These are phyloP conservation scores for Catocala nupta DNA, from an alignment of 2,888 invertebrate species.

Conservation along the genomic window DNA sequence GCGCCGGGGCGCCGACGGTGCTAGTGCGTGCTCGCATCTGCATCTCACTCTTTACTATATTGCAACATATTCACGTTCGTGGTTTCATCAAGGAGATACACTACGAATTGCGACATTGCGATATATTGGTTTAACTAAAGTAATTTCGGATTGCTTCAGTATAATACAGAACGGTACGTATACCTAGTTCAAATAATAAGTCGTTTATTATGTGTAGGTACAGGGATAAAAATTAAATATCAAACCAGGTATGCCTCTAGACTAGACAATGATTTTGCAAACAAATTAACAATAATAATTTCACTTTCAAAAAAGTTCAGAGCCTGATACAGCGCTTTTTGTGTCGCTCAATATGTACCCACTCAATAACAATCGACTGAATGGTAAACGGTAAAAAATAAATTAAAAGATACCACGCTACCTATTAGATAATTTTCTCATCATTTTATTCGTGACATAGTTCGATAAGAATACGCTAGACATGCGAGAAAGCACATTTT, in stretches of 20 bases:
- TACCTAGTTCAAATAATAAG: background rate
- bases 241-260: too few relatives aligned
- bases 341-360: too few relatives aligned
- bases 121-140: constrained; percentile 47
- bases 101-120: constrained; percentile 47
- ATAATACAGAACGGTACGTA: constrained; percentile 49
- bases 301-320: too few relatives aligned
- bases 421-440: constrained; percentile 2
- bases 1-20: constrained; percentile 34
- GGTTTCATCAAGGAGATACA: constrained; percentile 57
- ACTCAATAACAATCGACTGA: too few relatives aligned
- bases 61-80: constrained; percentile 68
- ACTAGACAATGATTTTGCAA: too few relatives aligned
- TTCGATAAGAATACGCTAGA: constrained; percentile 6
- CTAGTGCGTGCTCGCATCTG: constrained; percentile 47
- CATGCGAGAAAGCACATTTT: constrained; percentile 14
- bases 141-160: constrained; percentile 49
- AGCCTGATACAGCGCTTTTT: too few relatives aligned
- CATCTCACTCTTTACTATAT: constrained; percentile 55
- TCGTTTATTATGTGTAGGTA: too few relatives aligned
- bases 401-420: background rate
- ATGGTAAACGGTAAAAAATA: too few relatives aligned
- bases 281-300: too few relatives aligned
- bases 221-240: too few relatives aligned
- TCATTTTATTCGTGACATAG: background rate